A percentile compares a stretch with the other conserved stretches of the same genome.
Conservation (phyloP, 2,113 vertebrate genomes). For the Piliocolobus tephrosceles region DNA sequence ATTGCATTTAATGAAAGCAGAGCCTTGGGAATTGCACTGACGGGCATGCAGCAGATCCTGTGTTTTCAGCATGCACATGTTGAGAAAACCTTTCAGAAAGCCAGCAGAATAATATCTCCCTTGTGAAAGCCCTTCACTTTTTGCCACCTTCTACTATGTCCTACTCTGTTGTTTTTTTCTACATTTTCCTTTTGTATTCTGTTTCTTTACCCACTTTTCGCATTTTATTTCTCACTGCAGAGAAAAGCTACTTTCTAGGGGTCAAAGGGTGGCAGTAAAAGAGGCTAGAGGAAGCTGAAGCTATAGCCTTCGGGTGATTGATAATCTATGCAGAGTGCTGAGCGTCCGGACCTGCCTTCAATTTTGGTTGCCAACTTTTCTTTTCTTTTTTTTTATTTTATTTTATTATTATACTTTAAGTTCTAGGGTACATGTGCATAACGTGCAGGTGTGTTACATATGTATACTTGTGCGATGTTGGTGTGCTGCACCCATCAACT, state of each 20-base stretch:
- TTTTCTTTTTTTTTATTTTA: no score
- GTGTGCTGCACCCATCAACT: no score
- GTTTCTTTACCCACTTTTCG: not conserved
- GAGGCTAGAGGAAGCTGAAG: not conserved
- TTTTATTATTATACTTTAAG: no score
- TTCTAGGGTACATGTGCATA: no score
- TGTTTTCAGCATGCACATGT: not conserved
- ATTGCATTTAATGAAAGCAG: slow-evolving; percentile 14
- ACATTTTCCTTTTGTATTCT: not conserved
- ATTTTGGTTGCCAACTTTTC: not conserved
- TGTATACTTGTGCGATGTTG: no score
- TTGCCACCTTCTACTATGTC: not conserved
- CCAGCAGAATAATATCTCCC: not conserved
- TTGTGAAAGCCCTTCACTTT: not conserved
- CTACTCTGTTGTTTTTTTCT: not conserved
- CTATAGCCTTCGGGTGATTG: not conserved
- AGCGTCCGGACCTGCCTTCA: not conserved
- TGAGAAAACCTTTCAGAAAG: not conserved
- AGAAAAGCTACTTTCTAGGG: not conserved
- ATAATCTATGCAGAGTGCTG: not conserved
- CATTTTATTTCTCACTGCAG: not conserved
- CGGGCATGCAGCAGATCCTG: not conserved
- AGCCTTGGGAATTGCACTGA: slow-evolving; percentile 25
- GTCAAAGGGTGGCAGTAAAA: not conserved
- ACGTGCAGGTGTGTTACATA: no score